Conservation (phyloP, 1,140 invertebrate genomes). For the Magallana ariakensis region DNA sequence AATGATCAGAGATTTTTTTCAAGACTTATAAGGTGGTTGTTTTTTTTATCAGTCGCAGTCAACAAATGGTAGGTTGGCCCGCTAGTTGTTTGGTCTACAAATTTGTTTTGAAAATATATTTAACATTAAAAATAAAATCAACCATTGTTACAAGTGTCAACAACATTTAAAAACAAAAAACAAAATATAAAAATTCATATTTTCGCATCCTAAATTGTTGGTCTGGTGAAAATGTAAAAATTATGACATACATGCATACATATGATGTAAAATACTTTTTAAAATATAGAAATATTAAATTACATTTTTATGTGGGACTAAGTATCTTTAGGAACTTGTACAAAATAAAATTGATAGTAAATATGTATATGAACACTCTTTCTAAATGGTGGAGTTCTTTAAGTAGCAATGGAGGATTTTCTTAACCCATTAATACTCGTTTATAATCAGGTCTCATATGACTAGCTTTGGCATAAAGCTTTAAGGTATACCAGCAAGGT, state of each 20-base stretch:
- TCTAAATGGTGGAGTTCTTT: neutral
- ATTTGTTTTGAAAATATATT: neutral
- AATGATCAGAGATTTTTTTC: too few relatives aligned
- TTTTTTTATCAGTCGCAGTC: neutral
- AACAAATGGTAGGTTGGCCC: constrained; percentile 19
- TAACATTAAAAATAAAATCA: neutral
- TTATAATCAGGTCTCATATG: neutral
- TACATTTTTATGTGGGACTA: neutral
- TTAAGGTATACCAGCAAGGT: too few relatives aligned
- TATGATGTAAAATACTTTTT: neutral
- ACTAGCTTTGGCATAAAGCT: neutral
- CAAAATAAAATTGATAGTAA: neutral
- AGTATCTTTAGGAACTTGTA: neutral
- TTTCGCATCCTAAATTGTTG: neutral
- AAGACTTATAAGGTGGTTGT: too few relatives aligned
- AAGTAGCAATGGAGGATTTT: neutral
- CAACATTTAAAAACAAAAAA: constrained; percentile 17
- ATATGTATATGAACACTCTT: neutral
- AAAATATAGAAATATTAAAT: neutral
- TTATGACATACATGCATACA: constrained; percentile 5
- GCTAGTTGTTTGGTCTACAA: neutral
- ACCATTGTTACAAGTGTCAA: neutral
- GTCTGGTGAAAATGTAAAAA: neutral
- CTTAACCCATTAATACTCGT: neutral
- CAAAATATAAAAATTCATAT: neutral